phyloP scores from a whole-genome alignment of 92 coral and sea anemone species.

The Diadumene lineata region DNA sequence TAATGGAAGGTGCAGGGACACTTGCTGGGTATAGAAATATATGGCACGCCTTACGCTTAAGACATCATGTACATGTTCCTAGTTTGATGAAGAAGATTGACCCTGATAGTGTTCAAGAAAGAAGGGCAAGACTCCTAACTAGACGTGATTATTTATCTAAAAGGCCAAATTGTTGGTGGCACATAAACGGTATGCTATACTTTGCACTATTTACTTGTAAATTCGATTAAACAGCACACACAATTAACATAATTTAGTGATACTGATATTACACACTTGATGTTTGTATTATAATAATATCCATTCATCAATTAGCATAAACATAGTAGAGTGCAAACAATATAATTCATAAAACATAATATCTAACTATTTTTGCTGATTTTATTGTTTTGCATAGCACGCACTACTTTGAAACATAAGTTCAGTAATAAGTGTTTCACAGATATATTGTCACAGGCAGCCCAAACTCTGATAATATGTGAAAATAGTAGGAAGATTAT shows the following conservation, averaged over 20 bases:
- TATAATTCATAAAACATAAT: too few species aligned
- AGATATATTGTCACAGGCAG: too few species aligned
- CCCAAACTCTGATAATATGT: too few species aligned
- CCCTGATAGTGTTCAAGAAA: conserved; percentile 36
- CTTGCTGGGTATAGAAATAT: conserved; percentile 30
- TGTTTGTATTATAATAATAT: too few species aligned
- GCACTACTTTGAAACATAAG: neutral
- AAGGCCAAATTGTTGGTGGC: conserved; percentile 44
- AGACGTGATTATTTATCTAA: conserved; percentile 28
- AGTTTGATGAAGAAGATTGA: conserved; percentile 30
- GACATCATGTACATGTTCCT: conserved; percentile 36
- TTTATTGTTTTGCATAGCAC: neutral
- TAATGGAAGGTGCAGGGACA: conserved; percentile 35
- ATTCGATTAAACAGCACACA: too few species aligned
- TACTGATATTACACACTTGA: too few species aligned
- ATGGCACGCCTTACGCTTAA: conserved; percentile 44
- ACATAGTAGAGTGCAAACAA: too few species aligned
- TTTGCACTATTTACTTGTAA: too few species aligned
- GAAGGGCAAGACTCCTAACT: conserved; percentile 27
- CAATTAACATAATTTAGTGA: too few species aligned
- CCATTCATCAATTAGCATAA: too few species aligned
- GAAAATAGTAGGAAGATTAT: conserved; percentile 45
- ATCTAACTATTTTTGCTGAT: too few species aligned
- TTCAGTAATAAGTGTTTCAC: too few species aligned
- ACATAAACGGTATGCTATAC: conserved; percentile 29